Base-by-base conservation (phyloP, 2,113 vertebrate genomes). In the Odontophorus gujanensis region DNA sequence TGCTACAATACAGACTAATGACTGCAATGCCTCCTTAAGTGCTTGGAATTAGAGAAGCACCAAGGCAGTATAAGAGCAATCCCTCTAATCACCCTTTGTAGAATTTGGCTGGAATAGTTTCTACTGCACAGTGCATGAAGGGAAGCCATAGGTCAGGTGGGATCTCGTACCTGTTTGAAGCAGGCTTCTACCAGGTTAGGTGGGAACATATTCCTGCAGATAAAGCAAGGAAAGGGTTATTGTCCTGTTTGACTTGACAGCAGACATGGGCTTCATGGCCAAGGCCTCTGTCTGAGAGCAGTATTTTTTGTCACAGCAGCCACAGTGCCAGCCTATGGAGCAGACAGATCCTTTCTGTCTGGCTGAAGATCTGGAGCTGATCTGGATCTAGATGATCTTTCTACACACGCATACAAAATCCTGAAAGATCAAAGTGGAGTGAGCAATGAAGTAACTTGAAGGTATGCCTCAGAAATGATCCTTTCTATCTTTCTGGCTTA, bases 161-260 rank as follows among this genome's bases (percentile, higher is more conserved):
- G 51, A 57, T 81, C 62, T 72, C 98, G 96, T 96, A 99, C 99
- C 99, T 99, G 99, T 97, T 99, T 99, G 97, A 99, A 99, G 97
- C 99, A 99, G 66, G 99, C 99, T 97, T 99, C 99, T 62, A 99
- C 98, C 71, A 99, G 97, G 97, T 99, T 99, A 53, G 99, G 99
- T 0, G 99, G 99, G 95, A 99, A 99, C 99, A 99, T 99, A 96
- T 99, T 99, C 97, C 99, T 99, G 97, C 63, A 96, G 94, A 96
- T 79, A 80, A 96, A 85, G 80, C 71, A 89, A 89, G 47, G 43
- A 36, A 74, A 82, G 32, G 36, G 36, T 87, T 89, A 92, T 7
- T 42, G 50, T 55, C 28, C 68, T 90, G 57, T 40, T 66, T 47
- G 77, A 34, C 28, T 74, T 20, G 20, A 18, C 63, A 59, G 61